These are phyloP conservation scores for Rhincodon typus DNA, from an alignment of 2,797 vertebrate genomes.

Conservation along the genomic window DNA sequence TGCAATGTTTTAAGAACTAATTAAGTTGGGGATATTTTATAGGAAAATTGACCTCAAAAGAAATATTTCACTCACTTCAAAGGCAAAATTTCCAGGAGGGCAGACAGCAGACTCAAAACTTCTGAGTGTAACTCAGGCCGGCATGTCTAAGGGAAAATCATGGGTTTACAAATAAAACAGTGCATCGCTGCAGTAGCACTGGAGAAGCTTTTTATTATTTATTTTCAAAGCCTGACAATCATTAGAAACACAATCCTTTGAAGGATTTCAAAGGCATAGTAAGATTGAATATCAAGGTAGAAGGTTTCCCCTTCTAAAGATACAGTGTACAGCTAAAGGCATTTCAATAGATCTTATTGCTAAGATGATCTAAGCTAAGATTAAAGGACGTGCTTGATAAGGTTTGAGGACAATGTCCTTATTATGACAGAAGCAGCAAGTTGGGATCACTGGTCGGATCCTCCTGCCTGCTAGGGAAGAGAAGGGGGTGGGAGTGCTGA, in stretches of 20 bases:
- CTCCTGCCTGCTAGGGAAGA: neutral
- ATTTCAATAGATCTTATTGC: neutral
- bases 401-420: neutral
- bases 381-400: neutral
- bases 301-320: neutral
- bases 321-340: neutral
- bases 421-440: neutral
- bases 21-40: neutral
- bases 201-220: neutral
- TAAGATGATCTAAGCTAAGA: neutral
- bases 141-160: neutral
- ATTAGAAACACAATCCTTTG: neutral
- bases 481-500: neutral
- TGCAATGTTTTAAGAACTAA: neutral
- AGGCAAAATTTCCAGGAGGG: neutral
- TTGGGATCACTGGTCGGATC: neutral
- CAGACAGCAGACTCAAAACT: neutral
- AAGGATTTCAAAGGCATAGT: neutral
- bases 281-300: neutral
- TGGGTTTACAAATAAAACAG: neutral
- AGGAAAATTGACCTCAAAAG: neutral
- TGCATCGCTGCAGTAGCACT: neutral
- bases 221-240: neutral
- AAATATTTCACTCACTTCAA: neutral
- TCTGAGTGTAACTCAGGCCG: neutral